Conservation (phyloP, 2,113 vertebrate genomes). For the Pedetes capensis region DNA sequence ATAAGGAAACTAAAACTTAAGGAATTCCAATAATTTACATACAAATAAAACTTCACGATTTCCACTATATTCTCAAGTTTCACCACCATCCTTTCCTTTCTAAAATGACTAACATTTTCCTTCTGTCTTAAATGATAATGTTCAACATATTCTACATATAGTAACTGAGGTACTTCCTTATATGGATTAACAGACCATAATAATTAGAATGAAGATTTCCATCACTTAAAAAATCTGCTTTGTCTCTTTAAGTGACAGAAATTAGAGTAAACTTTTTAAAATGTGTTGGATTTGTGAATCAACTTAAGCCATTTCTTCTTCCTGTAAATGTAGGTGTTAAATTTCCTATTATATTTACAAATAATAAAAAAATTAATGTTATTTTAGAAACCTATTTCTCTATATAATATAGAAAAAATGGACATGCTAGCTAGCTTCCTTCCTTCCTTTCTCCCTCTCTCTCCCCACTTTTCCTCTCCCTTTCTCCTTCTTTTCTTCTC, state of each 20-base stretch:
- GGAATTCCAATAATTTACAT: neutral
- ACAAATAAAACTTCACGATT: neutral
- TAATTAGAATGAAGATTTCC: neutral
- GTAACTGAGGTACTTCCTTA: neutral
- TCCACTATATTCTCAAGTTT: neutral
- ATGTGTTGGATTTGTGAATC: neutral
- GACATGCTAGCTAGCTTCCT: neutral
- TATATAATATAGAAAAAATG: neutral
- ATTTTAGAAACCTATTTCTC: neutral
- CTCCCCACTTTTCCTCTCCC: neutral
- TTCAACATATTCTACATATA: neutral
- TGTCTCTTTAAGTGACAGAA: neutral
- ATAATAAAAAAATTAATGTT: neutral
- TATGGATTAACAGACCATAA: neutral
- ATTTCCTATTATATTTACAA: neutral
- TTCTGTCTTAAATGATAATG: neutral
- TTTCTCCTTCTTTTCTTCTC: too few species aligned
- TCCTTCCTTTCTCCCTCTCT: too few species aligned
- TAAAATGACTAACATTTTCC: neutral
- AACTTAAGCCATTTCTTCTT: neutral
- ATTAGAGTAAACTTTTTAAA: neutral
- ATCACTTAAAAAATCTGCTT: neutral
- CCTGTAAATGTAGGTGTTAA: neutral
- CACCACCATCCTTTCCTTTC: neutral
- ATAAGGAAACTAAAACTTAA: neutral